Percentiles rank a stretch among this genome's conserved stretches.
Evolutionary conservation across 2,113 vertebrate species (phyloP).

Genomic region (Eretmodus cyanostictus): DNA sequence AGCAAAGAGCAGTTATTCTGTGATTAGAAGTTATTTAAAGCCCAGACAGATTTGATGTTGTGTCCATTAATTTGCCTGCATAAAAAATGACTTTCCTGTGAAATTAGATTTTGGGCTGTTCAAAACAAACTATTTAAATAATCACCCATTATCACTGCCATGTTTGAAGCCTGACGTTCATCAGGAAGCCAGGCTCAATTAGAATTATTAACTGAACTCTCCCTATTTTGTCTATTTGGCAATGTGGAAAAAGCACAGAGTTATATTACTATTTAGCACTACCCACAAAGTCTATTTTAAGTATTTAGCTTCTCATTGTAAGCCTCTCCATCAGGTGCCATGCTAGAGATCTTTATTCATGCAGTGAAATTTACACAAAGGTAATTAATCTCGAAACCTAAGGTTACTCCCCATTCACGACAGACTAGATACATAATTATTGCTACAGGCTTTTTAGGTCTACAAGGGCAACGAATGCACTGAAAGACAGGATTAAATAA

Average conservation of each 20-base stretch:
- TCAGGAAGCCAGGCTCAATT: not conserved
- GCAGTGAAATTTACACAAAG: slow-evolving; percentile 39
- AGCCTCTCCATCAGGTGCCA: slow-evolving; percentile 36
- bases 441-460: slow-evolving; percentile 31
- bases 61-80: not conserved
- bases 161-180: not conserved
- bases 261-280: slow-evolving; percentile 25
- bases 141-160: not conserved
- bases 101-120: not conserved
- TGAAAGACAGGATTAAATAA: slow-evolving; percentile 41
- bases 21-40: not conserved
- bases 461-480: slow-evolving; percentile 29
- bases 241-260: not conserved
- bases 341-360: slow-evolving; percentile 58
- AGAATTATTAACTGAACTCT: not conserved
- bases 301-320: not conserved
- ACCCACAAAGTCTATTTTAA: slow-evolving; percentile 7
- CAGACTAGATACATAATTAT: slow-evolving; percentile 44
- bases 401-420: slow-evolving; percentile 38
- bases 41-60: not conserved
- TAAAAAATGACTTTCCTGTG: not conserved
- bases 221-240: not conserved
- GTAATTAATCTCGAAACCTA: slow-evolving; percentile 61
- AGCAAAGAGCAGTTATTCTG: not conserved
- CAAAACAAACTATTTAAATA: not conserved